Evolutionary conservation across 2,888 invertebrate genomes (phyloP).

Genomic region (Halictus quadricinctus): DNA sequence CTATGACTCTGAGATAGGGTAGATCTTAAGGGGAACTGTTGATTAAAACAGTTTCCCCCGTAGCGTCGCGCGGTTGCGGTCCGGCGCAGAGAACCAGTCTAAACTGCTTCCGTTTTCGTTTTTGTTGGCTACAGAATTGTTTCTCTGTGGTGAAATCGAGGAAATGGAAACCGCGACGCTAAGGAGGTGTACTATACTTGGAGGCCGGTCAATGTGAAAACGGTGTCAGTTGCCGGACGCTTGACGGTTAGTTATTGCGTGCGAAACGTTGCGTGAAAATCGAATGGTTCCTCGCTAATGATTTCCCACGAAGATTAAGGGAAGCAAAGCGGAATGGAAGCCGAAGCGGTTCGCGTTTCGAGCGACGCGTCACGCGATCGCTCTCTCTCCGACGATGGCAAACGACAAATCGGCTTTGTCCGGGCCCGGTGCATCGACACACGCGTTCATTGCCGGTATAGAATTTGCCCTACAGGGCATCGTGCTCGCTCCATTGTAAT

Average conservation of each 20-base stretch:
- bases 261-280: constrained; percentile 3
- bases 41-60: too few relatives aligned
- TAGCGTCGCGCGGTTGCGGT: too few relatives aligned
- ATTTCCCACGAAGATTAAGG: constrained; percentile 35
- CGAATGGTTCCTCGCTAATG: constrained; percentile 7
- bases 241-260: neutral
- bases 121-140: too few relatives aligned
- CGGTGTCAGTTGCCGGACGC: neutral
- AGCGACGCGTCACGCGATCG: constrained; percentile 37
- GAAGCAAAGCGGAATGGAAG: constrained; percentile 3
- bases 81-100: too few relatives aligned
- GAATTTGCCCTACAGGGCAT: too few relatives aligned
- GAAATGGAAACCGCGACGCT: neutral
- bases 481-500: too few relatives aligned
- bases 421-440: neutral
- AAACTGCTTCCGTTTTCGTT: too few relatives aligned
- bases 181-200: neutral
- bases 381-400: neutral
- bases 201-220: neutral
- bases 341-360: constrained; percentile 1
- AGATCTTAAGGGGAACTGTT: too few relatives aligned
- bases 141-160: too few relatives aligned
- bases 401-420: constrained; percentile 19
- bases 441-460: too few relatives aligned
- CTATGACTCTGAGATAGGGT: too few relatives aligned